A percentile compares a stretch with the other conserved stretches of the same genome.
Conservation (phyloP, 2,888 invertebrate species). For the Podabrus alpinus region DNA sequence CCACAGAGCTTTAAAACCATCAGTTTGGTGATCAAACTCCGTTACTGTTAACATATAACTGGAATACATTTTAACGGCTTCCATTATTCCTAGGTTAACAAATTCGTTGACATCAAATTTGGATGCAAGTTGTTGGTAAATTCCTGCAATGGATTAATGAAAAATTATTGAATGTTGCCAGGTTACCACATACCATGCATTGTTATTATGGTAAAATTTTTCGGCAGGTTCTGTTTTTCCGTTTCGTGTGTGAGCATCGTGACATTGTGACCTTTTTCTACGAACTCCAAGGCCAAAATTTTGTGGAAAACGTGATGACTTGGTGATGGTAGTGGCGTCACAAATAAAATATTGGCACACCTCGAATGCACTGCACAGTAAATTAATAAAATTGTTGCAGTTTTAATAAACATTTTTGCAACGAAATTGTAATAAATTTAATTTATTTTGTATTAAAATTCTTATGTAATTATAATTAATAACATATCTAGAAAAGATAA, state of each 20-base stretch:
- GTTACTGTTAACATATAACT: slow-evolving; percentile 4
- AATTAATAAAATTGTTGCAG: neutral
- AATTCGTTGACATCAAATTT: neutral
- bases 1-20: slow-evolving; percentile 26
- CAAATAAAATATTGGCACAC: neutral
- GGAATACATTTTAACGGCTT: neutral
- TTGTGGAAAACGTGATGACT: slow-evolving; percentile 6
- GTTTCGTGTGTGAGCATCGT: neutral
- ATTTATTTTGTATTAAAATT: too few species aligned
- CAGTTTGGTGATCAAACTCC: slow-evolving; percentile 21
- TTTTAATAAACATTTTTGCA: neutral
- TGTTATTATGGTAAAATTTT: neutral
- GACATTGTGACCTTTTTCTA: neutral
- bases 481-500: too few species aligned
- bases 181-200: neutral
- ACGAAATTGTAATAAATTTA: too few species aligned
- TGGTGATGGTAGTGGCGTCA: neutral
- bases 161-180: neutral
- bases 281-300: neutral
- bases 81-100: neutral
- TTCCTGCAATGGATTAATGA: neutral
- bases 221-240: neutral
- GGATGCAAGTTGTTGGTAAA: neutral
- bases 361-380: too few species aligned
- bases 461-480: too few species aligned